These are phyloP conservation scores for Clarias pachynema DNA, from an alignment of 2,797 vertebrate species.

Conservation along the genomic window DNA sequence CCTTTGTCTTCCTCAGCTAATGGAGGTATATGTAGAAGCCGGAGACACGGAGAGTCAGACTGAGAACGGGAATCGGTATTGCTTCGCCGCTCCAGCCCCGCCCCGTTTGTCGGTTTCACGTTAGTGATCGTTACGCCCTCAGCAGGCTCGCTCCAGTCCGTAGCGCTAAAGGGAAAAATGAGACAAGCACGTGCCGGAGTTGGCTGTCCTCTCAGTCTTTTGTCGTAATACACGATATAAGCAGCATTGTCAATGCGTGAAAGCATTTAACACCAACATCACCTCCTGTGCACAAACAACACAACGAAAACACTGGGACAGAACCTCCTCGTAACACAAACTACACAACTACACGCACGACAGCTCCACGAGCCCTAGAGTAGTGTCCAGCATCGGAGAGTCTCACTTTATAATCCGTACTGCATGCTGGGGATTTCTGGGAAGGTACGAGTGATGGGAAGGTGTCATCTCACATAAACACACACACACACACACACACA, in stretches of 20 bases:
- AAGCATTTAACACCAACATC: conserved; percentile 63
- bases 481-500: neutral
- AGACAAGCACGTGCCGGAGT: conserved; percentile 58
- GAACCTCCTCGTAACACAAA: conserved; percentile 3
- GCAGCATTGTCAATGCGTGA: conserved; percentile 75
- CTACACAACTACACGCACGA: conserved; percentile 27
- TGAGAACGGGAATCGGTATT: conserved; percentile 71
- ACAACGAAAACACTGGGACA: conserved; percentile 49
- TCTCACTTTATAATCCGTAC: conserved; percentile 26
- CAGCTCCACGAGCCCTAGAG: conserved; percentile 49
- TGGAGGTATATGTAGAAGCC: conserved; percentile 72
- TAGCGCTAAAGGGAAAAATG: conserved; percentile 29
- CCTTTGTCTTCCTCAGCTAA: conserved; percentile 55
- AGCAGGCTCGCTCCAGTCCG: neutral
- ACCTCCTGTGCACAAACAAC: conserved; percentile 67
- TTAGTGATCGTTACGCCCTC: neutral
- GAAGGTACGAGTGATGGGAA: neutral
- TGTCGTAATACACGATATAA: conserved; percentile 65
- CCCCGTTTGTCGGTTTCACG: conserved; percentile 18
- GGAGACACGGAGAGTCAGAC: conserved; percentile 38
- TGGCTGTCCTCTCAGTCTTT: conserved; percentile 73
- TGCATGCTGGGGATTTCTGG: conserved; percentile 39
- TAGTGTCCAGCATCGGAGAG: conserved; percentile 37
- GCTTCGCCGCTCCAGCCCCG: conserved; percentile 67
- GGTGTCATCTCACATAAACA: neutral